Conservation (phyloP, 2,113 vertebrate species). For the Odocoileus virginianus region DNA sequence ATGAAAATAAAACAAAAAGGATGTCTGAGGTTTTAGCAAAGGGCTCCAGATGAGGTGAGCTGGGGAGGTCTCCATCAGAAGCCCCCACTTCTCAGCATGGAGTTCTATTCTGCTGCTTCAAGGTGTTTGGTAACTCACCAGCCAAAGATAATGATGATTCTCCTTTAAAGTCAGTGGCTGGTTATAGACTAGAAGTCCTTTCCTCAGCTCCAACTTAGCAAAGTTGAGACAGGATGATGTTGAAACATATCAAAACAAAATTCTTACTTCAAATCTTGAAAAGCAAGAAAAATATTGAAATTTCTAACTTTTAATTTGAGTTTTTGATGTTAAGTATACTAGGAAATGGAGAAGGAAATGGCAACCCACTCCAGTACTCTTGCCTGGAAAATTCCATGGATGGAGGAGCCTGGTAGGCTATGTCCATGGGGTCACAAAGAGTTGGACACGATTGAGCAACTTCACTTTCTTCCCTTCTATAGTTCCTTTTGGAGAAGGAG, state of each 20-base stretch:
- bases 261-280: background rate
- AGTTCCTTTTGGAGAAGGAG: background rate
- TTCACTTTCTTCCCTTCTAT: background rate
- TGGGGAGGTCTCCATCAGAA: background rate
- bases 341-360: conserved; percentile 1
- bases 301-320: background rate
- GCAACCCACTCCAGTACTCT: background rate
- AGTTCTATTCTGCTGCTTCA: background rate
- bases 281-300: background rate
- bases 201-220: background rate
- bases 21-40: background rate
- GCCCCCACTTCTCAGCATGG: background rate
- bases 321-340: background rate
- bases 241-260: background rate
- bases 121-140: background rate
- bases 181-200: background rate
- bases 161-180: background rate
- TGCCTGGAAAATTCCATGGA: background rate
- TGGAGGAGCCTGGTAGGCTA: background rate
- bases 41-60: background rate
- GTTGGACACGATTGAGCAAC: background rate
- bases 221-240: background rate
- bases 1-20: conserved; percentile 12
- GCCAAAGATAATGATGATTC: background rate
- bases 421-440: background rate